phyloP scores from a whole-genome alignment of 2,888 invertebrate genomes.

The Acanthosepion pharaonis region DNA sequence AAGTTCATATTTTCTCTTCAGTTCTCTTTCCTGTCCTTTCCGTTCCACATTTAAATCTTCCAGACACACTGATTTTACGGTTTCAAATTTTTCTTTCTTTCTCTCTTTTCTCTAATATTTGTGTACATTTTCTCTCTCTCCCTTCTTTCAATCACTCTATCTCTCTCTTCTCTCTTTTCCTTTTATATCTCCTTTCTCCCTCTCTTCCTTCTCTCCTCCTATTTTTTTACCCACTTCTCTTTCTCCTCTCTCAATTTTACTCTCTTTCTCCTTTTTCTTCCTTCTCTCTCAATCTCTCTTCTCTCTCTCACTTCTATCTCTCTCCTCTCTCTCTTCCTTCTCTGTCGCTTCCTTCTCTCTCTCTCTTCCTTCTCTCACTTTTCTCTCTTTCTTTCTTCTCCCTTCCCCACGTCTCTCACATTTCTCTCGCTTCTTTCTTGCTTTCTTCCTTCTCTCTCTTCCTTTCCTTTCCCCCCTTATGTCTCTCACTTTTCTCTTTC shows the following conservation, averaged over 20 bases:
- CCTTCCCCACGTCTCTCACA: background rate
- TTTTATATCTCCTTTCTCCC: background rate
- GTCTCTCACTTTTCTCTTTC: too few species aligned
- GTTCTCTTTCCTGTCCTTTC: too few species aligned
- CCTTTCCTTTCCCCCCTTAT: too few species aligned
- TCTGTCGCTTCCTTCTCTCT: background rate
- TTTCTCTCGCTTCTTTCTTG: background rate
- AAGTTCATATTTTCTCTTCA: too few species aligned
- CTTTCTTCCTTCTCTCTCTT: background rate
- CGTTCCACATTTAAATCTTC: too few species aligned
- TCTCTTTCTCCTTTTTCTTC: background rate
- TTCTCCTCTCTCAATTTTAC: background rate
- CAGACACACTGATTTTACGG: too few species aligned
- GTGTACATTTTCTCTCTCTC: background rate
- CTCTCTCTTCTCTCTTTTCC: background rate
- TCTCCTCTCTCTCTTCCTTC: background rate
- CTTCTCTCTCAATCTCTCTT: background rate
- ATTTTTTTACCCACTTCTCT: background rate
- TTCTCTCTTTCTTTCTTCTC: background rate
- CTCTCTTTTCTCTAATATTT: too few species aligned
- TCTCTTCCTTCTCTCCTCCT: background rate
- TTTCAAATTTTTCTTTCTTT: too few species aligned
- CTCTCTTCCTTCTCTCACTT: background rate
- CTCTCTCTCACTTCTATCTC: background rate
- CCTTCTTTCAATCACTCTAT: background rate